phyloP scores from a whole-genome alignment of 2,888 invertebrate species.

The Itoplectis maculator region DNA sequence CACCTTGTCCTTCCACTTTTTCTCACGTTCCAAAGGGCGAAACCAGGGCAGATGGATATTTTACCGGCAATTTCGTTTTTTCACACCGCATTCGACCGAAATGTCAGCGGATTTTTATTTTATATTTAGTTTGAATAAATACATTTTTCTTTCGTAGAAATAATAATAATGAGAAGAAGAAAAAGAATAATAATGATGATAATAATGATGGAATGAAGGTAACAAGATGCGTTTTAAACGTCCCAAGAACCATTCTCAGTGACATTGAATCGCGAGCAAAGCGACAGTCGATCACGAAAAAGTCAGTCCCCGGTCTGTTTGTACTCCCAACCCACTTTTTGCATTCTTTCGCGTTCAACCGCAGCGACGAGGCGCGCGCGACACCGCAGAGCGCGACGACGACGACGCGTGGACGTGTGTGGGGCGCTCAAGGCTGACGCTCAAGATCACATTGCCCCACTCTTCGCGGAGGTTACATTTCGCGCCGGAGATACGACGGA shows the following conservation, averaged over 20 bases:
- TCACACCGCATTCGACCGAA: neutral
- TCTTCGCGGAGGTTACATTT: constrained; percentile 17
- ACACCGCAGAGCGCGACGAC: constrained; percentile 2
- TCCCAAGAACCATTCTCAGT: neutral
- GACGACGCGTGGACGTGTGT: constrained; percentile 6
- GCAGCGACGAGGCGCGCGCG: constrained; percentile 13
- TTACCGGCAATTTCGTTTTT: neutral
- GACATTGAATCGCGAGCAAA: neutral
- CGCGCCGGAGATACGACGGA: neutral
- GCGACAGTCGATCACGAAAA: constrained; percentile 2
- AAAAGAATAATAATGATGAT: too few relatives aligned
- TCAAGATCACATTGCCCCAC: constrained; percentile 38
- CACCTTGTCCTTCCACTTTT: neutral
- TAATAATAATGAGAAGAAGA: too few relatives aligned
- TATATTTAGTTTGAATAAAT: too few relatives aligned
- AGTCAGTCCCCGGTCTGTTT: neutral
- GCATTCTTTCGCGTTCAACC: constrained; percentile 50
- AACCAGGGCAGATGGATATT: neutral
- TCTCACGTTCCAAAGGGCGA: neutral
- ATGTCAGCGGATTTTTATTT: neutral
- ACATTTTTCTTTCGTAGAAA: too few relatives aligned
- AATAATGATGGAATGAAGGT: too few relatives aligned
- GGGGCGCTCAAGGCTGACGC: constrained; percentile 35
- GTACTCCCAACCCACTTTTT: constrained; percentile 17
- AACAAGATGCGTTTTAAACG: neutral